Evolutionary conservation across 2,113 vertebrate genomes (phyloP).

Genomic region (Apistogramma diplotaenia): DNA sequence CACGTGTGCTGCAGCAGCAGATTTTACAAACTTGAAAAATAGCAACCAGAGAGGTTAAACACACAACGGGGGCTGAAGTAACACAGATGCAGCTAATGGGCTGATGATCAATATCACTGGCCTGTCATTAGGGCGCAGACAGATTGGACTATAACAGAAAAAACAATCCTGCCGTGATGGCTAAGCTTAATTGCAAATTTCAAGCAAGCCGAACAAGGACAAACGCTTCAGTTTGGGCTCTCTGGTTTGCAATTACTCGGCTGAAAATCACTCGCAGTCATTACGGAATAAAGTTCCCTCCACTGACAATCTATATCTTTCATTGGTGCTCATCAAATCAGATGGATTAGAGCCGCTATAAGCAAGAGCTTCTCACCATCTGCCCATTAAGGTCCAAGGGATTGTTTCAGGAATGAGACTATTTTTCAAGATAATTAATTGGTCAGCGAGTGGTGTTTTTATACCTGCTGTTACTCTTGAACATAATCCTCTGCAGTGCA

Average conservation of each 20-base stretch:
- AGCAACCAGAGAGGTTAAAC: background rate
- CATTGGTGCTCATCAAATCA: background rate
- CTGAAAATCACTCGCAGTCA: background rate
- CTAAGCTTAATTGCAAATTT: background rate
- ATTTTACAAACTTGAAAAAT: background rate
- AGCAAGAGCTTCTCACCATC: too few species aligned
- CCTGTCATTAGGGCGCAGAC: background rate
- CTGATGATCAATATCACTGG: background rate
- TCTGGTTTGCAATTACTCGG: background rate
- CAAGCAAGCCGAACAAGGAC: background rate
- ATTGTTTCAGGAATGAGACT: background rate
- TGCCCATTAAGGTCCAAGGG: background rate
- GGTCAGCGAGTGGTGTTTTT: background rate
- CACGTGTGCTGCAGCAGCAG: background rate
- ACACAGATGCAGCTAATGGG: background rate
- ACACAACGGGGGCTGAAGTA: background rate
- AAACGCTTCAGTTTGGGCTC: background rate
- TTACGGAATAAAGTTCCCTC: background rate
- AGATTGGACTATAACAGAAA: background rate
- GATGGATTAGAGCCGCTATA: background rate
- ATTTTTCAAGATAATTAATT: background rate
- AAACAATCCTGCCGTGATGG: too few species aligned
- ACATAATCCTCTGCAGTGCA: background rate
- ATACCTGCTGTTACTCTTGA: background rate
- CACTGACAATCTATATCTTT: background rate